These are phyloP conservation scores for Conistra vaccinii DNA, from an alignment of 2,888 invertebrate genomes.

Conservation along the genomic window DNA sequence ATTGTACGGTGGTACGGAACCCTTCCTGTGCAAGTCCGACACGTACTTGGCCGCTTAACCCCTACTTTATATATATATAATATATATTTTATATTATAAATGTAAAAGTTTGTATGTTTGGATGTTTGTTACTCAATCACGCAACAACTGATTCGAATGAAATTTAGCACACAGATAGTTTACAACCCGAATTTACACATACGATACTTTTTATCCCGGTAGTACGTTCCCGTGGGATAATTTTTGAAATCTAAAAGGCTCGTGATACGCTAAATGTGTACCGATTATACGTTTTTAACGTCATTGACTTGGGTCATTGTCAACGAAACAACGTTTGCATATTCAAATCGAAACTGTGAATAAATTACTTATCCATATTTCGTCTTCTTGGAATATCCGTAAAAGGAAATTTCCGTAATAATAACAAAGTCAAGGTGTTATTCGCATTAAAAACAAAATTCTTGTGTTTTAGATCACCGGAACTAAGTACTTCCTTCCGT, in stretches of 20 bases:
- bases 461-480: slow-evolving; percentile 9
- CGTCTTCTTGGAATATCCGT: slow-evolving; percentile 12
- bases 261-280: not conserved
- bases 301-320: slow-evolving; percentile 34
- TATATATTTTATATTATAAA: too few species aligned
- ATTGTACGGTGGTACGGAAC: not conserved
- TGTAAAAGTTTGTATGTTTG: too few species aligned
- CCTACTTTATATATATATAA: too few species aligned
- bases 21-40: not conserved
- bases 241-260: not conserved
- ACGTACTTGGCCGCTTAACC: too few species aligned
- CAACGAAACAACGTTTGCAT: slow-evolving; percentile 7
- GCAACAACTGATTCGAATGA: too few species aligned
- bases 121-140: too few species aligned
- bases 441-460: not conserved
- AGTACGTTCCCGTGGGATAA: too few species aligned
- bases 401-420: slow-evolving; percentile 48
- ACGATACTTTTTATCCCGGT: too few species aligned
- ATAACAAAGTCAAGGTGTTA: slow-evolving; percentile 33
- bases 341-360: slow-evolving; percentile 40
- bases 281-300: not conserved
- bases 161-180: too few species aligned
- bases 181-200: too few species aligned
- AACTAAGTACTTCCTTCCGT: slow-evolving; percentile 37
- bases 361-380: slow-evolving; percentile 28